These are phyloP conservation scores for Parapristionchus giblindavisi DNA, from an alignment of 2,888 invertebrate species.

Conservation along the genomic window DNA sequence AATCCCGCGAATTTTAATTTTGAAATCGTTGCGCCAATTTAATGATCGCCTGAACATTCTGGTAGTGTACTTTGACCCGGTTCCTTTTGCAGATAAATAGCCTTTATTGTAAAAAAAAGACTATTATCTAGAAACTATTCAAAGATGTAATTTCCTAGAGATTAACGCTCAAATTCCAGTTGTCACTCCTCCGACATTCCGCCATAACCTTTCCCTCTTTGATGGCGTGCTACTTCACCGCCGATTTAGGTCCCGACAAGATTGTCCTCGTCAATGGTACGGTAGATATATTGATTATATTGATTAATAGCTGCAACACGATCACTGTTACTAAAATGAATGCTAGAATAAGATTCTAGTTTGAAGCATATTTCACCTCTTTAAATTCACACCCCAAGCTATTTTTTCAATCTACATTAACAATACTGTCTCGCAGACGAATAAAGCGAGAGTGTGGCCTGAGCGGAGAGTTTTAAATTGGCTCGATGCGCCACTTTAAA, in stretches of 20 bases:
- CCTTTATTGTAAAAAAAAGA: too few species aligned
- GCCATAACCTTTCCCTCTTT: constrained; percentile 68
- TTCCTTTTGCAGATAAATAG: too few species aligned
- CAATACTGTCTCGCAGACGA: too few species aligned
- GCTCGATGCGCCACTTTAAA: too few species aligned
- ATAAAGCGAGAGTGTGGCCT: too few species aligned
- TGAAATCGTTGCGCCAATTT: background rate
- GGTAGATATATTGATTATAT: background rate
- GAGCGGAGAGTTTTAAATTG: too few species aligned
- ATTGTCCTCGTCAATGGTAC: constrained; percentile 66
- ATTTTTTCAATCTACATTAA: background rate
- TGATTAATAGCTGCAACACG: background rate
- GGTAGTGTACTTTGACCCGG: background rate
- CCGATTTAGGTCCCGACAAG: constrained; percentile 63
- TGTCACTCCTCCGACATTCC: constrained; percentile 65
- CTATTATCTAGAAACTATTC: too few species aligned
- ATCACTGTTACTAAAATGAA: background rate
- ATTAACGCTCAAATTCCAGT: too few species aligned
- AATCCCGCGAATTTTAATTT: background rate
- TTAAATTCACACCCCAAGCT: background rate
- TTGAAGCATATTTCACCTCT: background rate
- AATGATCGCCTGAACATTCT: background rate
- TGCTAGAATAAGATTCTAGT: background rate
- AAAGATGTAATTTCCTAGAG: too few species aligned
- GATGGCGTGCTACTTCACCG: constrained; percentile 67